These are phyloP conservation scores for Lanistes nyassanus DNA, from an alignment of 1,140 invertebrate genomes.

Conservation along the genomic window DNA sequence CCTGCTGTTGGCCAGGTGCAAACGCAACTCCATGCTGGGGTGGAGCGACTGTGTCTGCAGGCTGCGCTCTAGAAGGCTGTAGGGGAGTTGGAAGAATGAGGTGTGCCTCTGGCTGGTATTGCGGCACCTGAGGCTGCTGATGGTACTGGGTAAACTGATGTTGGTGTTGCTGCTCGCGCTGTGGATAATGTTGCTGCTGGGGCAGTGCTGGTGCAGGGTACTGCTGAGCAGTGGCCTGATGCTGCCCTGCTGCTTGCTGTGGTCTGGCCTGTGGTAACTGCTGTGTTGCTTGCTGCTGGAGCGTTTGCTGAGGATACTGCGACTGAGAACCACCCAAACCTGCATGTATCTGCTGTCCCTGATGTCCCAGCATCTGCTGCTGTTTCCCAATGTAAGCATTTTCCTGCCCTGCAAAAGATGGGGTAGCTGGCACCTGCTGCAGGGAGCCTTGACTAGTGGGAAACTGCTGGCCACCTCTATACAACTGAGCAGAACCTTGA, in stretches of 20 bases:
- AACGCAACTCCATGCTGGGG: slow-evolving; percentile 10
- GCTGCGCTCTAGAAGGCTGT: slow-evolving; percentile 17
- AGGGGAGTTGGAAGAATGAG: slow-evolving; percentile 19
- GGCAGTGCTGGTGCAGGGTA: background rate
- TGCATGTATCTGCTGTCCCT: background rate
- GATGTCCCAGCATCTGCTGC: slow-evolving; percentile 6
- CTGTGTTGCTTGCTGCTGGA: slow-evolving; percentile 26
- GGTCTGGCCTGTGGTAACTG: slow-evolving; percentile 11
- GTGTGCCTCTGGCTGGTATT: slow-evolving; percentile 20
- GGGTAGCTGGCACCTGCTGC: background rate
- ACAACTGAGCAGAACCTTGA: background rate
- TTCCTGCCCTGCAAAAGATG: background rate
- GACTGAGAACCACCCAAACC: slow-evolving; percentile 13
- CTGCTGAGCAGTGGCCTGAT: background rate
- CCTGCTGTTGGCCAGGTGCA: background rate
- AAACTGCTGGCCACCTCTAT: slow-evolving; percentile 10
- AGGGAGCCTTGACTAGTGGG: background rate
- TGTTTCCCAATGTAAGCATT: background rate
- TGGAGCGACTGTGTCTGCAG: background rate
- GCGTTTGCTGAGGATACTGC: slow-evolving; percentile 28
- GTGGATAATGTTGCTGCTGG: slow-evolving; percentile 1
- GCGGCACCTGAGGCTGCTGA: slow-evolving; percentile 24
- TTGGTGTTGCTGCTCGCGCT: slow-evolving; percentile 19
- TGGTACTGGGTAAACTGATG: slow-evolving; percentile 6
- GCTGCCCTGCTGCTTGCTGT: slow-evolving; percentile 5